phyloP scores from a whole-genome alignment of 1,140 invertebrate species.

The Venturia canescens region DNA sequence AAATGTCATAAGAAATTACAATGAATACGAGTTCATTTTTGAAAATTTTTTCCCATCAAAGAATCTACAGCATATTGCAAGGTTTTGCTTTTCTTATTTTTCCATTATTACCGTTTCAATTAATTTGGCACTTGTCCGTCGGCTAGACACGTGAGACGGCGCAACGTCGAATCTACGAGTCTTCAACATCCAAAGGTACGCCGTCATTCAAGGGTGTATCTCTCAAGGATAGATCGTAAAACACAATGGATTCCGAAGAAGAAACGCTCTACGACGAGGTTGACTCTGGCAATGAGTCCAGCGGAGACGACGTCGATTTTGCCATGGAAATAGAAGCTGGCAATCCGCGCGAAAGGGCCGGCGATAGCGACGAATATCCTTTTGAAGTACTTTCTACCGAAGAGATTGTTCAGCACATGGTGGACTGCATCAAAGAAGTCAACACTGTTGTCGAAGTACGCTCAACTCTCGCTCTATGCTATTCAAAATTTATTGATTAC shows the following conservation, averaged over 20 bases:
- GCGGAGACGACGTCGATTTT: conserved; percentile 93
- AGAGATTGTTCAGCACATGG: conserved; percentile 98
- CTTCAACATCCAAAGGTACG: not conserved
- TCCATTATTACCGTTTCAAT: too few species aligned
- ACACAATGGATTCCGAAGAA: conserved; percentile 92
- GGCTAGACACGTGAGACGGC: too few species aligned
- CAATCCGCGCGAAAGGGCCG: conserved; percentile 85
- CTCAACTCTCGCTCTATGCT: conserved; percentile 40
- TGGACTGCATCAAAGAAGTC: conserved; percentile 97
- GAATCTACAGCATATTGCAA: too few species aligned
- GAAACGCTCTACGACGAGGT: conserved; percentile 91
- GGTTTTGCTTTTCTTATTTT: too few species aligned
- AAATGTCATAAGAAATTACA: too few species aligned
- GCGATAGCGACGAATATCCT: conserved; percentile 92
- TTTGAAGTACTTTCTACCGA: conserved; percentile 96
- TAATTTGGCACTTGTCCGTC: too few species aligned
- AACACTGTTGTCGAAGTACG: conserved; percentile 90
- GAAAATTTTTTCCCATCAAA: too few species aligned
- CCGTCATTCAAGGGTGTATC: not conserved
- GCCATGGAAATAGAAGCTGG: conserved; percentile 93
- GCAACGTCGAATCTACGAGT: not conserved
- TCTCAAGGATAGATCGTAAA: not conserved
- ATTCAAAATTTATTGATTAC: conserved; percentile 2
- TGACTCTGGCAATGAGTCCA: conserved; percentile 94
- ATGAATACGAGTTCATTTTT: too few species aligned